phyloP scores from a whole-genome alignment of 1,140 invertebrate genomes.

The Telenomus remus region DNA sequence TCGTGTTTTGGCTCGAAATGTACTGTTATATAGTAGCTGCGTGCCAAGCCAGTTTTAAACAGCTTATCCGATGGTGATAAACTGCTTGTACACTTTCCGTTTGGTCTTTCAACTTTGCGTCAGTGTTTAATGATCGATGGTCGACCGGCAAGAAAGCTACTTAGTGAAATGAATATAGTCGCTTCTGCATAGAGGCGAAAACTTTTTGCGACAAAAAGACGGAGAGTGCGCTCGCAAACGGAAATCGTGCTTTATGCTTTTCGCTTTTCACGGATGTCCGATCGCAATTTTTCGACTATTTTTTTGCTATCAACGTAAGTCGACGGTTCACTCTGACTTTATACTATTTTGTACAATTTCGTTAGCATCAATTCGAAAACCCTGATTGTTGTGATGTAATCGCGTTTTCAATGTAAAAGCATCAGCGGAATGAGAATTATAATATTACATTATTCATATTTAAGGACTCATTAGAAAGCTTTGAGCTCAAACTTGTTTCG shows the following conservation, averaged over 20 bases:
- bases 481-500: not conserved
- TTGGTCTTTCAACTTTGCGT: constrained; percentile 28
- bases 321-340: too few relatives aligned
- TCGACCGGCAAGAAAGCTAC: constrained; percentile 27
- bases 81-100: constrained; percentile 24
- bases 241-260: constrained; percentile 6
- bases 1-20: too few relatives aligned
- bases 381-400: too few relatives aligned
- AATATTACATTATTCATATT: too few relatives aligned
- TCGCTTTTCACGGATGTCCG: not conserved
- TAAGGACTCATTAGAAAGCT: too few relatives aligned
- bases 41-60: constrained; percentile 35
- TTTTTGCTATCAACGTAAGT: too few relatives aligned
- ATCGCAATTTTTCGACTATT: not conserved
- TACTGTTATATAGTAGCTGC: too few relatives aligned
- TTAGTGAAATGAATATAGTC: constrained; percentile 45
- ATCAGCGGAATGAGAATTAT: too few relatives aligned
- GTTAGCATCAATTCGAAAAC: too few relatives aligned
- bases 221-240: not conserved
- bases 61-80: constrained; percentile 31
- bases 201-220: constrained; percentile 11
- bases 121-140: constrained; percentile 38
- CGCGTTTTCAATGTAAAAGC: too few relatives aligned
- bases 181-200: constrained; percentile 23
- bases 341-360: too few relatives aligned